Base-by-base conservation (phyloP, 2,888 invertebrate species). In the Acanthosepion esculentum region DNA sequence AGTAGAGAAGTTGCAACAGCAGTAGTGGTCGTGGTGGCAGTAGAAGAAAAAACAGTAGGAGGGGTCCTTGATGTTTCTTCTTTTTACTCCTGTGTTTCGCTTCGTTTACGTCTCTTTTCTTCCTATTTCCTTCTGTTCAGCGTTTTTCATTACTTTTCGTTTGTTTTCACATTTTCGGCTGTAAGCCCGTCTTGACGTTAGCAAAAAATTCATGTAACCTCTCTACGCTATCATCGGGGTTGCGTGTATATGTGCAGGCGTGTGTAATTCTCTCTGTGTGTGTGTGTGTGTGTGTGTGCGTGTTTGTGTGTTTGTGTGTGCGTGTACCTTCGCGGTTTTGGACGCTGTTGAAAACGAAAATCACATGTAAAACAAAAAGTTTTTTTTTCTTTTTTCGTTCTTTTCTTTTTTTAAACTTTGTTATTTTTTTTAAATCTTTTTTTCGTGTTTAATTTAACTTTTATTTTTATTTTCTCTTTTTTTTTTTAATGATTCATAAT, bases 11-110 rank as follows among this genome's bases (percentile, higher is more conserved):
- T 78, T 78, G 78, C n/a, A 78, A n/a, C n/a, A 78, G 78, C 78
- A n/a, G 78, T 78, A n/a, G 78, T n/a, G 78, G n/a, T 78, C 78
- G 78, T 78, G 78, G 78, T n/a, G n/a, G 78, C n/a, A n/a, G 78
- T 8, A 78, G 78, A n/a, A n/a, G n/a, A n/a, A 12, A 12, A n/a
- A 78, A n/a, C 10, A n/a, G 78, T n/a, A 78, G n/a, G 78, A 78
- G 78, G 78, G 78, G 78, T 7, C n/a, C 78, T 15, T n/a, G n/a
- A n/a, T n/a, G n/a, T 78, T 78, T 12, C 78, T 78, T 12, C 12
- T 78, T 59, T 5, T 23, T 20, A 59, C 20, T 59, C 23, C 78
- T n/a, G n/a, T 18, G 78, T 78, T 78, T 78, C 78, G 78, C 78
- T n/a, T 78, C 78, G 78, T 78, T 78, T 78, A 78, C 78, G 78